These are phyloP conservation scores for Pyxicephalus adspersus DNA, from an alignment of 2,113 vertebrate genomes.

Conservation along the genomic window DNA sequence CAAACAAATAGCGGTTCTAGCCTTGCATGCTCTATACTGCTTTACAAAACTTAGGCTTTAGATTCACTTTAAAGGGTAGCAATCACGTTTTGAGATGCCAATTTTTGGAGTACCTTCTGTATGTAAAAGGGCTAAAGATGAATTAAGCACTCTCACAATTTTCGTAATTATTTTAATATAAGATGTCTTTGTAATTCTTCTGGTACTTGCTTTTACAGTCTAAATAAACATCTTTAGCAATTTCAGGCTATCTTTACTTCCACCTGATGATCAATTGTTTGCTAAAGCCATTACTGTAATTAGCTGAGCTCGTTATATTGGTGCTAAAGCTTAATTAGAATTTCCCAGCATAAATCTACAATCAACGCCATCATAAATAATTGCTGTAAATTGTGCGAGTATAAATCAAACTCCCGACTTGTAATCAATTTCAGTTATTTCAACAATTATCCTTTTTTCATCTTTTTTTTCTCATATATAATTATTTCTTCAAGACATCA, in stretches of 20 bases:
- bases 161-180: no score
- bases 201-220: not conserved
- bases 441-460: conserved; percentile 53
- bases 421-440: conserved; percentile 61
- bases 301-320: conserved; percentile 37
- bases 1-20: no score
- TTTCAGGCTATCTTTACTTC: not conserved
- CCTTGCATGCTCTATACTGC: no score
- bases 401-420: conserved; percentile 67
- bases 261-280: conserved; percentile 36
- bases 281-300: conserved; percentile 27
- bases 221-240: conserved; percentile 7
- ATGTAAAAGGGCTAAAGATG: no score
- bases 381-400: conserved; percentile 65
- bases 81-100: no score
- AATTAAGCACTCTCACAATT: no score
- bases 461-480: conserved; percentile 62
- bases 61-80: no score
- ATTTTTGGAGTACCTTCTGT: no score
- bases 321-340: conserved; percentile 42
- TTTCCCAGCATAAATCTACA: conserved; percentile 47
- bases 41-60: no score
- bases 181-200: not conserved
- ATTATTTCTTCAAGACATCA: conserved; percentile 59
- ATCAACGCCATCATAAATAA: conserved; percentile 61